Conservation (phyloP, 2,888 invertebrate species). For the Hedychridium roseum region DNA sequence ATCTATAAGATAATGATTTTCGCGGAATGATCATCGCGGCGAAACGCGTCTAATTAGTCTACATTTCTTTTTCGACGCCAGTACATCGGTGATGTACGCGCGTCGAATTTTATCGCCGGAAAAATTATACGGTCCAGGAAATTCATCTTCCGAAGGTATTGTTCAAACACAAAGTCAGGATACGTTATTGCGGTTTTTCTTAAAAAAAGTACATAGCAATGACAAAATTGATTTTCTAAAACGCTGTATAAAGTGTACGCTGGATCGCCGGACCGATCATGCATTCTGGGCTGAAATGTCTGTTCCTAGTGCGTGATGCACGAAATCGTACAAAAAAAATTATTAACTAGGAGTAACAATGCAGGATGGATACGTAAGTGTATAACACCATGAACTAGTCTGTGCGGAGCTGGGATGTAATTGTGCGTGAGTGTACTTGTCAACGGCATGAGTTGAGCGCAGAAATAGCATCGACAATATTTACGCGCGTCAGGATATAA, state of each 20-base stretch:
- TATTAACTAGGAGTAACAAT: constrained; percentile 33
- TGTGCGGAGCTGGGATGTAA: constrained; percentile 28
- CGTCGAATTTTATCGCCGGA: no score
- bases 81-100: no score
- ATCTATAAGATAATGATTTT: constrained; percentile 31
- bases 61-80: no score
- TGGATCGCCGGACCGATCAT: neutral
- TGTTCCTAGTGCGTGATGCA: constrained; percentile 45
- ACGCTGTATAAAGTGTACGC: no score
- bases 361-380: constrained; percentile 28
- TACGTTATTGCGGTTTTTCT: neutral
- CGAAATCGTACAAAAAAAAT: constrained; percentile 35
- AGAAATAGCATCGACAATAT: no score
- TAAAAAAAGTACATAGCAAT: neutral
- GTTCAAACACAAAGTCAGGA: no score
- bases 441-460: no score
- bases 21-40: constrained; percentile 15
- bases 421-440: no score
- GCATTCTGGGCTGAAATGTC: constrained; percentile 4
- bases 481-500: no score
- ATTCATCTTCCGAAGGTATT: neutral
- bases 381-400: constrained; percentile 34
- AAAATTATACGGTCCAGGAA: constrained; percentile 1
- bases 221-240: no score
- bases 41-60: no score